These are phyloP conservation scores for Eristalis arbustorum DNA, from an alignment of 2,888 invertebrate genomes.

Conservation along the genomic window DNA sequence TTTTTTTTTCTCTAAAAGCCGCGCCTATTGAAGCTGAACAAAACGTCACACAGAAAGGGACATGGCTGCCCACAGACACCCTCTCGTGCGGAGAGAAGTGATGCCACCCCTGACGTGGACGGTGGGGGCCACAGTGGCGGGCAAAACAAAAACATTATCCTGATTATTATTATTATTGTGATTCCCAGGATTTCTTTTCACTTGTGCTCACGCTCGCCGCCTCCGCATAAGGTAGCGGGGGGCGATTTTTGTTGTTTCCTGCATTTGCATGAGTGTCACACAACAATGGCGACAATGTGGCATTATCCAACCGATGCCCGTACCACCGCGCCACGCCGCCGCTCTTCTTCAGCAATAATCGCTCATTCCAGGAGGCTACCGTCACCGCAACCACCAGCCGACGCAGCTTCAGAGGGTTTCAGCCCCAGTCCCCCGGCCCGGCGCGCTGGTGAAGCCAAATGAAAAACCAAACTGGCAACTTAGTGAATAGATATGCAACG, in stretches of 20 bases:
- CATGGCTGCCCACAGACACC: not conserved
- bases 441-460: conserved; percentile 53
- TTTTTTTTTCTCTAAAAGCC: conserved; percentile 45
- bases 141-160: conserved; percentile 71
- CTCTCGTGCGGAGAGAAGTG: not conserved
- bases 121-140: conserved; percentile 38
- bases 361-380: conserved; percentile 27
- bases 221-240: no score
- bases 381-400: not conserved
- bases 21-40: conserved; percentile 68
- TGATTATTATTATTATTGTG: conserved; percentile 69
- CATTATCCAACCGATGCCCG: conserved; percentile 64
- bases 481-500: conserved; percentile 67
- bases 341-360: conserved; percentile 18
- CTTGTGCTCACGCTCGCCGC: not conserved
- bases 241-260: conserved; percentile 63
- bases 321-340: not conserved
- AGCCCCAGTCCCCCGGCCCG: conserved; percentile 27
- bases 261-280: conserved; percentile 70
- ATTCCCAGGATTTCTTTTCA: conserved; percentile 33
- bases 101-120: not conserved
- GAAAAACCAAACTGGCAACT: conserved; percentile 68
- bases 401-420: not conserved
- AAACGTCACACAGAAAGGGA: conserved; percentile 48
- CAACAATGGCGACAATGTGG: conserved; percentile 70